Evolutionary conservation across 2,113 vertebrate species (phyloP), one percentile per base, ranked within the genome.

Genomic region (Oenanthe melanoleuca): DNA sequence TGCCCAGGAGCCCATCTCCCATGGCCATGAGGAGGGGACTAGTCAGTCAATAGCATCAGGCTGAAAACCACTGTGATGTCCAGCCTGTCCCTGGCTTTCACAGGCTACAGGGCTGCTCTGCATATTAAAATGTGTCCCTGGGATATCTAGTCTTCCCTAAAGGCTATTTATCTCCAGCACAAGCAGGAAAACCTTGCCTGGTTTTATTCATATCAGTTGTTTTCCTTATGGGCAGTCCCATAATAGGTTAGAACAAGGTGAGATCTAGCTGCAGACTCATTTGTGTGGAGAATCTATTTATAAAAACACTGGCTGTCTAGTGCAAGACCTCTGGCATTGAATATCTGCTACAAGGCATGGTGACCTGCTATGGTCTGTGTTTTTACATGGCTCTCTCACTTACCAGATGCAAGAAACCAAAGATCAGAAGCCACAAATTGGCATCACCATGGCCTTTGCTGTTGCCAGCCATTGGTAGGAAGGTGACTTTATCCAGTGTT

Each of bases 51-150:
- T 12, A 49, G 40, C 24, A 42, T 50, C 18, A 72, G 44, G 12
- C 34, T 88, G 57, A 14, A 14, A 66, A 42, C 24, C 38, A 29
- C 26, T 0, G 0, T 44, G 77, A 33, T 0, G 0, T 38, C 22
- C 74, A 72, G 38, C 53, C 53, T 28, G 31, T 79, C 29, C 16
- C 59, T 2, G 12, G 16, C 66, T 67, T 79, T 52, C 9, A 4
- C 26, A 56, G 34, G 38, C 47, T 34, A 9, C 44, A 64, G 45
- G 53, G 13, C n/a, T 33, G 18, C 33, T 81, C 74, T 15, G 11
- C 38, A 56, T 79, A 13, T 75, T 69, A 14, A 77, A 89, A 45
- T 38, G 11, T 3, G 0, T 78, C 45, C 52, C 40, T 61, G 28
- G 55, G 9, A 28, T 52, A 53, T 0, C 20, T 47, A 0, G 12